A percentile compares a stretch with the other conserved stretches of the same genome.
These are phyloP conservation scores for Gastrophysa polygoni DNA, from an alignment of 2,888 invertebrate genomes.

Conservation along the genomic window DNA sequence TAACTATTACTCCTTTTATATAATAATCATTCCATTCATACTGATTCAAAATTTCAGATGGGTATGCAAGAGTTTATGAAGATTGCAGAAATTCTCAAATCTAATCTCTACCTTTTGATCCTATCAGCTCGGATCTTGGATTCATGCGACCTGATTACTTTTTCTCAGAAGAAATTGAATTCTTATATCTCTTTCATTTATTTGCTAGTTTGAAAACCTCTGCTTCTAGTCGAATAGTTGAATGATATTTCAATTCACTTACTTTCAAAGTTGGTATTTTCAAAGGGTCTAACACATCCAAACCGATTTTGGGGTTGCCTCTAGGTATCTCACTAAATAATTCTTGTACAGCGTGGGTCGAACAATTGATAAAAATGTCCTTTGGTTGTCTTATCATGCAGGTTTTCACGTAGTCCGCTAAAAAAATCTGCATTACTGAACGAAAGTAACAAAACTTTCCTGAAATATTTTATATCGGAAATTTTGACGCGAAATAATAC, in stretches of 20 bases:
- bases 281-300: constrained; percentile 70
- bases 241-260: constrained; percentile 50
- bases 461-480: not conserved
- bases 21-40: too few species aligned
- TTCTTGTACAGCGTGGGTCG: constrained; percentile 69
- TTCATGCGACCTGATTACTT: too few species aligned
- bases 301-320: constrained; percentile 65
- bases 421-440: constrained; percentile 45
- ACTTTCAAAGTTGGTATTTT: constrained; percentile 65
- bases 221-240: too few species aligned
- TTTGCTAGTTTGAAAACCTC: not conserved
- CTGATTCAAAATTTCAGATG: too few species aligned
- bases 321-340: constrained; percentile 68
- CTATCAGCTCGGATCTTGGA: too few species aligned
- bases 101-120: too few species aligned
- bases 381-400: constrained; percentile 55
- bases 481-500: too few species aligned
- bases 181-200: not conserved
- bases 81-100: too few species aligned
- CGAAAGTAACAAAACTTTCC: not conserved
- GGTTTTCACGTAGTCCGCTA: constrained; percentile 73
- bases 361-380: constrained; percentile 67
- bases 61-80: too few species aligned
- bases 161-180: too few species aligned
- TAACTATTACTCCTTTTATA: too few species aligned